phyloP scores from a whole-genome alignment of 2,113 vertebrate species.

The Merops nubicus region DNA sequence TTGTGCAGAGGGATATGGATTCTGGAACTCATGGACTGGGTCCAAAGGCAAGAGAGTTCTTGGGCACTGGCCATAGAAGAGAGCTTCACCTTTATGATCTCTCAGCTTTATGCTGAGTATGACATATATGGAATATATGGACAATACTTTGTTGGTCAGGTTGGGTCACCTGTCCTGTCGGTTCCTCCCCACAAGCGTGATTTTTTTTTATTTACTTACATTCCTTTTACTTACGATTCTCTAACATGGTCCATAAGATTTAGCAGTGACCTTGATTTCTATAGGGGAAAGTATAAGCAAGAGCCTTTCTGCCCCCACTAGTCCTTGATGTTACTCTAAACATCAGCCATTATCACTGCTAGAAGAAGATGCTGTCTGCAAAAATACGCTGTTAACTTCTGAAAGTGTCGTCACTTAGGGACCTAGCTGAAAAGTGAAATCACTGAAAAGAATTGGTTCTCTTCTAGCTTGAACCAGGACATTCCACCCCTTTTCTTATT shows the following conservation, averaged over 20 bases:
- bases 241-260: not conserved
- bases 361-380: not conserved
- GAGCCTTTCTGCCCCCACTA: not conserved
- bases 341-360: not conserved
- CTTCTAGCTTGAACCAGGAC: too few species aligned
- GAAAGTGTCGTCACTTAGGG: not conserved
- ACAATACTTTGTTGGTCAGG: not conserved
- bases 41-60: too few species aligned
- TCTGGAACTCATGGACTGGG: too few species aligned
- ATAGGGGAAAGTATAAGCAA: not conserved
- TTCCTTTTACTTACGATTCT: not conserved
- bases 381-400: not conserved
- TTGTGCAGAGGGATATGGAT: too few species aligned
- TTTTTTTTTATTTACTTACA: not conserved
- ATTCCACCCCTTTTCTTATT: too few species aligned
- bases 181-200: not conserved
- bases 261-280: not conserved
- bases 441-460: too few species aligned
- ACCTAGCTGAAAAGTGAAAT: too few species aligned
- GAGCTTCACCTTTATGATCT: too few species aligned
- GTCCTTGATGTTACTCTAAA: not conserved
- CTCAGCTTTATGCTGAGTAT: too few species aligned
- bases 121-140: not conserved
- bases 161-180: not conserved
- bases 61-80: too few species aligned